Evolutionary conservation across 2,113 vertebrate species (phyloP), one percentile per base, ranked within the genome.

Genomic region (Pterocles orientalis): DNA sequence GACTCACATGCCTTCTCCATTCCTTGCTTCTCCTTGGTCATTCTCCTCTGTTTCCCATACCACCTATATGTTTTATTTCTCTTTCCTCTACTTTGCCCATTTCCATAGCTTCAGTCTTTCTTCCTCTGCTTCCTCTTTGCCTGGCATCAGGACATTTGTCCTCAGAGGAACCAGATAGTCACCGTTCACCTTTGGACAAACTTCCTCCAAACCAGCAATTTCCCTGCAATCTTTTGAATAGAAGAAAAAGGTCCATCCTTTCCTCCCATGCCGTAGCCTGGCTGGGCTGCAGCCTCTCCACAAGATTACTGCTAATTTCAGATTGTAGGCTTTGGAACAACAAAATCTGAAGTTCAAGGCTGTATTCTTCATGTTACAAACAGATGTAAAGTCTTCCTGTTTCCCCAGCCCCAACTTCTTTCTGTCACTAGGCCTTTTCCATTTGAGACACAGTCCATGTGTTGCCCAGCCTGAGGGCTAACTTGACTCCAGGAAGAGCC

Each of bases 21-120:
- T 94, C 70, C n/a, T 94, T 79, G 34, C 73, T 91, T 88, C 58
- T 82, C 34, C 54, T 36, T 66, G 18, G 41, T 94, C 47, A 43
- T 92, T 95, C 36, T 79, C 58, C 45, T 93, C 77, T 43, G 31
- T 92, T 92, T 86, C 82, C 84, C 68, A 73, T 68, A 76, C 29
- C 21, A 82, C 61, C 41, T 85, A 0, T 39, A 23, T 71, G 7
- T 84, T 56, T 66, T 79, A 29, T 72, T 94, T 94, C 39, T 77
- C 84, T 79, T 96, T 58, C 24, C 26, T 58, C 28, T 80, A 14
- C 43, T 58, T 83, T 93, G 53, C 15, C 65, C 17, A 15, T 77
- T 94, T 88, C 68, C 26, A 9, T 87, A 80, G 51, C 56, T 86
- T 77, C 73, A 81, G 66, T 78, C 58, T 23, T 84, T 25, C 48